Evolutionary conservation across 2,113 vertebrate genomes (phyloP).

Genomic region (Antigone vipio): DNA sequence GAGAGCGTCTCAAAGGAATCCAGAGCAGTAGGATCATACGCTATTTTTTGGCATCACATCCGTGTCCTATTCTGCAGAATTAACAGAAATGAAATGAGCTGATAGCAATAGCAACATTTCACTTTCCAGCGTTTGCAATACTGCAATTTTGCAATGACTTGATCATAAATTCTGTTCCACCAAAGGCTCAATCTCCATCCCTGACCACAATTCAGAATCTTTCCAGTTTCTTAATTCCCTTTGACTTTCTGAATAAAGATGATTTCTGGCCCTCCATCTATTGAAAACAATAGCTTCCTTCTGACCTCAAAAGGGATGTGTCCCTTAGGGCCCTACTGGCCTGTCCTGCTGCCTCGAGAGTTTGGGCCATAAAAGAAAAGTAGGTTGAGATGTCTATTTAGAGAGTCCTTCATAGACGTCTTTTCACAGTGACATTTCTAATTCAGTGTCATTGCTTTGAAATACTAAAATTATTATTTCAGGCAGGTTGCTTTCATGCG

Average conservation of each 20-base stretch:
- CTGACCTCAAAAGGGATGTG: slow-evolving; percentile 8
- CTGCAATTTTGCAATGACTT: slow-evolving; percentile 5
- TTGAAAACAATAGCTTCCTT: slow-evolving; percentile 37
- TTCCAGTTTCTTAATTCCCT: slow-evolving; percentile 24
- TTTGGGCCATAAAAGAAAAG: background rate
- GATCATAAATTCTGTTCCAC: background rate
- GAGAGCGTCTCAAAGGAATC: background rate
- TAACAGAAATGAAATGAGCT: background rate
- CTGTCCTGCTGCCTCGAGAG: background rate
- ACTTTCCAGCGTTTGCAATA: background rate
- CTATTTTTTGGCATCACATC: background rate
- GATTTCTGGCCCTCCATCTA: slow-evolving; percentile 18
- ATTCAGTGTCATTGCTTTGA: background rate
- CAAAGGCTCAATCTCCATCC: background rate
- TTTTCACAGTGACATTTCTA: slow-evolving; percentile 13
- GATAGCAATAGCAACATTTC: background rate
- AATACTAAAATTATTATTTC: slow-evolving; percentile 21
- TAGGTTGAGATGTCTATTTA: slow-evolving; percentile 20
- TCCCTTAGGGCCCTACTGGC: background rate
- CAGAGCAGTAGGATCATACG: background rate
- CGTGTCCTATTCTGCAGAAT: background rate
- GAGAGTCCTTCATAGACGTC: background rate
- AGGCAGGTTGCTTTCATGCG: slow-evolving; percentile 21
- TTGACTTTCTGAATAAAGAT: slow-evolving; percentile 30
- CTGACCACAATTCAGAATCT: slow-evolving; percentile 20